Base-by-base conservation (phyloP, 2,113 vertebrate genomes). In the Pyrgilauda ruficollis region DNA sequence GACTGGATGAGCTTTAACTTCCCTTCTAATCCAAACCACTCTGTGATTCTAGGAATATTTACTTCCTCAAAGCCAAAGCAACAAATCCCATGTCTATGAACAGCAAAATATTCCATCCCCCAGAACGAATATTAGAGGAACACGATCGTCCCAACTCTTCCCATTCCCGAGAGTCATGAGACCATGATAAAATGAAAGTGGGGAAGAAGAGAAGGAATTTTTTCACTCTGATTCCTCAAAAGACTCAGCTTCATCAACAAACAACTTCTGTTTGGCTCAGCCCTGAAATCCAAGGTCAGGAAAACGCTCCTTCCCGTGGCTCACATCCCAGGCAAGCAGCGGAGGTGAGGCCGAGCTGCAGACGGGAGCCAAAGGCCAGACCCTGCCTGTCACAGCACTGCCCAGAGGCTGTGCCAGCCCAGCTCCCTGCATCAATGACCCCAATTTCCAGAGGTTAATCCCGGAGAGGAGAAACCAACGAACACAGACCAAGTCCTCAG, bases 111-210 rank as follows among this genome's bases (percentile, higher is more conserved):
- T 35, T 33, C 27, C 24, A 44, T 5, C 2, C 3, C 11, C 0
- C 0, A 0, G 12, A 41, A 23, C 0, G 2, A 46, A 3, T 9
- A 35, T 7, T 27, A 56, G 11, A 31, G 31, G 23, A 55, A 50
- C 14, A 19, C 0, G 0, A 28, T 4, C 1, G 4, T 5, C 26
- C 56, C 58, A 55, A 21, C 20, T 33, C 47, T 16, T 4, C 20
- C 52, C 33, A 26, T 22, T 64, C 49, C 33, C 1, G 3, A 66
- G 49, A 59, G 11, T 27, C 39, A n/a, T 0, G 0, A 22, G 23
- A 47, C 10, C 1, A 0, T 0, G 0, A 3, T 20, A 43, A 52
- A 61, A 30, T 0, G 6, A 50, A 21, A 33, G 21, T 0, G 6
- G 88, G 28, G 30, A 10, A 33, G 6, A n/a, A 15, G 27, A 58